A percentile compares a stretch with the other conserved stretches of the same genome.
Conservation (phyloP, 2,888 invertebrate species). For the Agriopis leucophaearia region DNA sequence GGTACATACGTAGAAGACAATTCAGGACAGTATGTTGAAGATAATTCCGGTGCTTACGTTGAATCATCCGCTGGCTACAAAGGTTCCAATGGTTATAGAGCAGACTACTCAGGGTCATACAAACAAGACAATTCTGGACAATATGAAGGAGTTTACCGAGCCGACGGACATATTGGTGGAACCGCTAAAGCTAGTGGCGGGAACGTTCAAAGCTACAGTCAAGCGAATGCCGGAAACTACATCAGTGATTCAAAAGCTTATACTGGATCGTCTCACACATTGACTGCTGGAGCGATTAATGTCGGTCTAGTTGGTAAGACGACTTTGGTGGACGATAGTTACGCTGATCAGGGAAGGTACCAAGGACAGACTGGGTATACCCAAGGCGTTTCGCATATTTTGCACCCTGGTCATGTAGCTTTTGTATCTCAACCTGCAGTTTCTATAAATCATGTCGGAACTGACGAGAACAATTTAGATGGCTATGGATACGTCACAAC, state of each 20-base stretch:
- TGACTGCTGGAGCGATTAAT: slow-evolving; percentile 80
- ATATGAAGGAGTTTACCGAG: slow-evolving; percentile 68
- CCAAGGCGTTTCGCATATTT: slow-evolving; percentile 54
- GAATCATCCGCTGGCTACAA: slow-evolving; percentile 20
- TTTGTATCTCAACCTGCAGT: slow-evolving; percentile 72
- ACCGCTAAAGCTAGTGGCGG: slow-evolving; percentile 41
- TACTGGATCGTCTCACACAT: slow-evolving; percentile 73
- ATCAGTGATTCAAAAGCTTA: slow-evolving; percentile 67
- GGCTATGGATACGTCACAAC: slow-evolving; percentile 74
- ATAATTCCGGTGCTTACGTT: slow-evolving; percentile 37
- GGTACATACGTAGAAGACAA: slow-evolving; percentile 27
- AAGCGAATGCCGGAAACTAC: slow-evolving; percentile 68
- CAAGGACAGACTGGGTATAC: slow-evolving; percentile 52
- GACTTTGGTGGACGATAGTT: slow-evolving; percentile 72
- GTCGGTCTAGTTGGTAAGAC: slow-evolving; percentile 83
- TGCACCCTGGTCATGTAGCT: slow-evolving; percentile 64
- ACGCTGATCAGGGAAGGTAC: slow-evolving; percentile 65
- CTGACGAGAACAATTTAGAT: slow-evolving; percentile 69
- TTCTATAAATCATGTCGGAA: slow-evolving; percentile 74
- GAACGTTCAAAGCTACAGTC: slow-evolving; percentile 58
- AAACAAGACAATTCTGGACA: slow-evolving; percentile 64
- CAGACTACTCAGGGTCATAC: slow-evolving; percentile 63
- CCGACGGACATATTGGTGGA: slow-evolving; percentile 65
- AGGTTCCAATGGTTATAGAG: slow-evolving; percentile 35
- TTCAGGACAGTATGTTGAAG: slow-evolving; percentile 16